Percentiles rank a stretch among this genome's conserved stretches.
phyloP scores from a whole-genome alignment of 2,797 vertebrate genomes.

The Lagocephalus sceleratus region DNA sequence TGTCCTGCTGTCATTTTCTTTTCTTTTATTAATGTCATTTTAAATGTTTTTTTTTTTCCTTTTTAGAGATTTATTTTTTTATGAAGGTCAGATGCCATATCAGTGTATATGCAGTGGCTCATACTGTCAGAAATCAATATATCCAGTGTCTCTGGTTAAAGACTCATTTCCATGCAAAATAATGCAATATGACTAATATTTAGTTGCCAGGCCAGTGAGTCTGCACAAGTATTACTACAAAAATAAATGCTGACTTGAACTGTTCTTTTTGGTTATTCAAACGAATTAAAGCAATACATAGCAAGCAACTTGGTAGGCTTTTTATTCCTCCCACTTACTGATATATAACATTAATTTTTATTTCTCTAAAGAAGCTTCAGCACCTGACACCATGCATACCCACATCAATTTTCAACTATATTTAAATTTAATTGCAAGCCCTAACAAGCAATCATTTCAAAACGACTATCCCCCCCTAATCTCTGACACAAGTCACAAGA shows the following conservation, averaged over 20 bases:
- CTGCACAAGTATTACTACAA: constrained; percentile 77
- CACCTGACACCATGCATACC: no score
- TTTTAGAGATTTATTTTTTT: constrained; percentile 73
- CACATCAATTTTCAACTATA: no score
- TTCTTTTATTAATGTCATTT: constrained; percentile 31
- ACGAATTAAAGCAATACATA: constrained; percentile 46
- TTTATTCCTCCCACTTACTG: no score
- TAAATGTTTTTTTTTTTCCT: constrained; percentile 45
- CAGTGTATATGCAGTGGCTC: constrained; percentile 82
- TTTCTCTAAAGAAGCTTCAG: no score
- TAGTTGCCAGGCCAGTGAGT: constrained; percentile 82
- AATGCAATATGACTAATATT: constrained; percentile 76
- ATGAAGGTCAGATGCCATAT: constrained; percentile 79
- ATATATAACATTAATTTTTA: no score
- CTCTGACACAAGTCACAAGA: no score
- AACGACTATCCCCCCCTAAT: no score
- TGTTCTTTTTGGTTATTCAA: constrained; percentile 41
- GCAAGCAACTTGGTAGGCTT: not conserved
- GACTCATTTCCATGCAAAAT: constrained; percentile 73
- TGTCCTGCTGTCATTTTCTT: constrained; percentile 22
- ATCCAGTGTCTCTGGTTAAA: constrained; percentile 44
- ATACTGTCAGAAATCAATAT: constrained; percentile 57
- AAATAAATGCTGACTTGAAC: constrained; percentile 18
- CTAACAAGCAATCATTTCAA: no score
- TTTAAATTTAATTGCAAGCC: no score